A percentile compares a stretch with the other conserved stretches of the same genome.
Evolutionary conservation across 2,888 invertebrate genomes (phyloP).

Genomic region (Eumerus sabulonum): DNA sequence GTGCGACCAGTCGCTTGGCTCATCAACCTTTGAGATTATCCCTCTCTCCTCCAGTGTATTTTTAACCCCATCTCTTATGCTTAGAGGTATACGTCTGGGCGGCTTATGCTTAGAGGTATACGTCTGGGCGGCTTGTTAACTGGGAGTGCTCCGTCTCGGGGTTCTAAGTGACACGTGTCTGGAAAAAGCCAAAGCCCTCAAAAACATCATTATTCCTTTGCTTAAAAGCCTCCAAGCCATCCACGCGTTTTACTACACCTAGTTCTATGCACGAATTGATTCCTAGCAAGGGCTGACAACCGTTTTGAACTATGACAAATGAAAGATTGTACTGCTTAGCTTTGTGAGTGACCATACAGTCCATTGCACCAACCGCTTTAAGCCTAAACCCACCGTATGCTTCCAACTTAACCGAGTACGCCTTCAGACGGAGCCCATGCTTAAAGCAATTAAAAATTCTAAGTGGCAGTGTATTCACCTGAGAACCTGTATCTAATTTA

Average conservation of each 20-base stretch:
- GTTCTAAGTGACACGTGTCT: not conserved
- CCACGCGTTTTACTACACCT: slow-evolving; percentile 3
- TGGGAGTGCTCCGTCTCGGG: not conserved
- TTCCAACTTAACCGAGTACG: too few relatives aligned
- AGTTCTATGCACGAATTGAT: slow-evolving; percentile 1
- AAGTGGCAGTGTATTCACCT: too few relatives aligned
- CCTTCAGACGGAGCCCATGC: too few relatives aligned
- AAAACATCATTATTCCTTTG: not conserved
- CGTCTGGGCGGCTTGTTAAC: not conserved
- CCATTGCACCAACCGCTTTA: too few relatives aligned
- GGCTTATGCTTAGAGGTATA: too few relatives aligned
- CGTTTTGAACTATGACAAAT: slow-evolving; percentile 1
- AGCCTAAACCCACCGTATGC: too few relatives aligned
- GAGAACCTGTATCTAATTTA: slow-evolving; percentile 9
- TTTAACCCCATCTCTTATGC: too few relatives aligned
- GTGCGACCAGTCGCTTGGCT: too few relatives aligned
- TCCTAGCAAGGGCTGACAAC: not conserved
- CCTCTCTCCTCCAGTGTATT: too few relatives aligned
- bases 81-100: too few relatives aligned
- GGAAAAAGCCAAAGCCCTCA: not conserved
- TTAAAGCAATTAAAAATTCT: not conserved
- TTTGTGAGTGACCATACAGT: not conserved
- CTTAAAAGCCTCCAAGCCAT: too few relatives aligned
- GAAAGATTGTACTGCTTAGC: not conserved
- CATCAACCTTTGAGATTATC: too few relatives aligned